Base-by-base conservation (phyloP, 2,888 invertebrate genomes). In the Steromphala cineraria region DNA sequence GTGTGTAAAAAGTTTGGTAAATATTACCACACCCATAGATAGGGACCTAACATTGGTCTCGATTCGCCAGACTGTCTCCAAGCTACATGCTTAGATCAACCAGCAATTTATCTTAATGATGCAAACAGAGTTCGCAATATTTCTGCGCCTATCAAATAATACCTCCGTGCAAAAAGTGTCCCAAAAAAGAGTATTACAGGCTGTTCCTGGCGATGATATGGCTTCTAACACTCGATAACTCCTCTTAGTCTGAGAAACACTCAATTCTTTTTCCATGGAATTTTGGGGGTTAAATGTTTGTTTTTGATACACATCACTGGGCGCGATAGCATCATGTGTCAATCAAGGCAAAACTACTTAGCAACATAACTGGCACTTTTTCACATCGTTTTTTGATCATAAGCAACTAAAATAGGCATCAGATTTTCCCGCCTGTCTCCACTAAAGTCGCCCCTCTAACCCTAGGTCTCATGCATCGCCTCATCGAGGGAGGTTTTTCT, bases 21-120 rank as follows among this genome's bases (percentile, higher is more conserved):
- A 71, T 71, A 71, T 71, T 36, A 71, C 71, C 71, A 40, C 71
- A 71, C 71, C 71, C 71, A 71, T 71, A 71, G 71, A 71, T 71
- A 71, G 31, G 71, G 71, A 71, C 15, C 71, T 40, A 36, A 36
- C 31, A 13, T 19, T 31, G 28, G 62, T 31, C 31, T 19, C 36
- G 17, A 36, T 40, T 36, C 71, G 71, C 71, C 71, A 71, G 40
- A 17, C 71, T 71, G 71, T 36, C 71, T 71, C 36, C 71, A 19
- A 31, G 19, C 19, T 36, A 3, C 36, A 40, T 71, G 36, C 19
- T 36, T 24, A 31, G 24, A 31, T 36, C 71, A 36, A 36, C 28
- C 71, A n/a, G n/a, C 71, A 19, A 71, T 71, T 71, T 31, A 71
- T 71, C 40, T 71, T 40, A 71, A 71, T 71, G 40, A 71, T 71